Base-by-base conservation (phyloP, 2,113 vertebrate species). In the Notarius quadriscutis region DNA sequence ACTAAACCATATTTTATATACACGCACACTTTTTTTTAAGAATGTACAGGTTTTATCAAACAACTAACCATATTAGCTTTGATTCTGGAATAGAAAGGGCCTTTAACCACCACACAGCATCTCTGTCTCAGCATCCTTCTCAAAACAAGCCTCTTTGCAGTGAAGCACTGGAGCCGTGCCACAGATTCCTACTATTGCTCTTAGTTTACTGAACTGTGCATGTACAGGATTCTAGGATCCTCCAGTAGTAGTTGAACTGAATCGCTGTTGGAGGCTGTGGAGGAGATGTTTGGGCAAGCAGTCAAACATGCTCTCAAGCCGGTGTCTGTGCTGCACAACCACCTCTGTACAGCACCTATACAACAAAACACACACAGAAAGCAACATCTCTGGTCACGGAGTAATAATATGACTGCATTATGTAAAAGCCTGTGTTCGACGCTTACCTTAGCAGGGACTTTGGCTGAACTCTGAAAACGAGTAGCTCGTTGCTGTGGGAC, bases 401-500 rank as follows among this genome's bases (percentile, higher is more conserved):
- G 15, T 34, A 22, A 41, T 62, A 41, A 25, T 48, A 25, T 62
- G 20, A 48, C 5, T 6, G 30, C 0, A 25, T 62, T 81, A 2
- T 62, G 30, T 81, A 34, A 60, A 12, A 4, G 27, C 63, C 30
- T 11, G 18, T 57, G 17, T 10, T 55, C 11, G 20, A 48, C 5
- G 91, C 94, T 96, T 93, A 98, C 98, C 97, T 95, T 12, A 97
- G 94, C 0, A 99, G 96, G 57, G 98, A 97, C 93, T 98, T 96
- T 22, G 98, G 97, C 85, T 98, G 97, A 57, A 99, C 96, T 14
- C 94, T 97, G 92, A 99, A 99, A 90, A 97, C 92, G 0, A 99
- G 94, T 57, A 99, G 92, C 92, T 99, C 96, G 0, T 98, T 99
- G 89, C 97, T 99, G 91, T 99, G 98, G 91, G 96, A 98, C 98